These are phyloP conservation scores for Drosophila paranaensis DNA, from an alignment of 2,888 invertebrate species.

Conservation along the genomic window DNA sequence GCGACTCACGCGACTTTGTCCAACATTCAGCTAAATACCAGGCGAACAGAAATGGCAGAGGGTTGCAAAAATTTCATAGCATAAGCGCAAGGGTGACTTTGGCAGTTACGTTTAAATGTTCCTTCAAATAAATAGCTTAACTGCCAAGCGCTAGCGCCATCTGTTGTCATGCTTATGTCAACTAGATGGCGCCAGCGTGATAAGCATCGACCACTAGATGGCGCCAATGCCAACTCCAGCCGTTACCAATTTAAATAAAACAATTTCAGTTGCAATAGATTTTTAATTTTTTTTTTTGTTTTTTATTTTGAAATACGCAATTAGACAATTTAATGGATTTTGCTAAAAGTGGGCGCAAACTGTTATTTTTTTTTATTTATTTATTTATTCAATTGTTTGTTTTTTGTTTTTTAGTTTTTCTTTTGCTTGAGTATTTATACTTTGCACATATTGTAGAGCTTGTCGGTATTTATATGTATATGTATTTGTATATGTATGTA, in stretches of 20 bases:
- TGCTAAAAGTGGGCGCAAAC: slow-evolving; percentile 55
- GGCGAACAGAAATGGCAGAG: neutral
- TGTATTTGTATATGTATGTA: slow-evolving; percentile 46
- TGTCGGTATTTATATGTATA: slow-evolving; percentile 47
- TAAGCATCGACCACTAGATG: neutral
- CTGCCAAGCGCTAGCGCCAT: slow-evolving; percentile 9
- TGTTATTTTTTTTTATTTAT: slow-evolving; percentile 18
- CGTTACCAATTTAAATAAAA: slow-evolving; percentile 16
- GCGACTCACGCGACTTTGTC: neutral
- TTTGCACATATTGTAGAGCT: slow-evolving; percentile 55
- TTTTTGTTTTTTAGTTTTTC: slow-evolving; percentile 9
- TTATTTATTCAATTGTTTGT: too few species aligned
- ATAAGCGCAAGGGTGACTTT: neutral
- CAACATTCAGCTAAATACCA: neutral
- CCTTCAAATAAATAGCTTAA: neutral
- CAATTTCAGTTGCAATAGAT: neutral
- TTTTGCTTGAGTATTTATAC: slow-evolving; percentile 45
- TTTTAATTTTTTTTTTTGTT: slow-evolving; percentile 19
- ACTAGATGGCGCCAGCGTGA: neutral
- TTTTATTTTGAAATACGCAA: slow-evolving; percentile 54
- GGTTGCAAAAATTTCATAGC: neutral
- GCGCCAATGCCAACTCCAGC: neutral
- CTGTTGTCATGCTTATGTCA: slow-evolving; percentile 1
- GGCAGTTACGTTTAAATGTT: neutral
- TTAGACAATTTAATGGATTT: slow-evolving; percentile 60